Percentiles rank a stretch among this genome's conserved stretches.
Evolutionary conservation across 2,888 invertebrate genomes (phyloP).

Genomic region (Drosophila villosipedis): DNA sequence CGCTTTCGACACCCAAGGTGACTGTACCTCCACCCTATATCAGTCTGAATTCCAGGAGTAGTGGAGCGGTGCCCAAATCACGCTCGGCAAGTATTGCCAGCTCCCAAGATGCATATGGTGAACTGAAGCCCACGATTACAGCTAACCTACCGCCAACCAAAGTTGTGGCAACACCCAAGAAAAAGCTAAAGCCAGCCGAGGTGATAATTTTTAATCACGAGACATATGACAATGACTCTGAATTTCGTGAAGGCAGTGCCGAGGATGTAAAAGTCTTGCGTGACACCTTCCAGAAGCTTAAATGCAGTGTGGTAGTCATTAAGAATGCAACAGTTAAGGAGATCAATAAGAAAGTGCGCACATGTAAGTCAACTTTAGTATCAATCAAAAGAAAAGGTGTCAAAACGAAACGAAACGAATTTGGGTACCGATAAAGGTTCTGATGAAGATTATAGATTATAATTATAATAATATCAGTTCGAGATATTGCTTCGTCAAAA

Average conservation of each 20-base stretch:
- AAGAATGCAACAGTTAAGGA: constrained; percentile 76
- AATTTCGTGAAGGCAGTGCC: constrained; percentile 77
- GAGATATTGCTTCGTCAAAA: no score
- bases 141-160: background rate
- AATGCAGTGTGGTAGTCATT: constrained; percentile 74
- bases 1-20: constrained; percentile 25
- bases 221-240: constrained; percentile 76
- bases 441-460: no score
- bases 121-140: constrained; percentile 1
- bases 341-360: constrained; percentile 70
- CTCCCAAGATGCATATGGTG: constrained; percentile 40
- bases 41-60: constrained; percentile 28
- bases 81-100: constrained; percentile 12
- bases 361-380: constrained; percentile 71
- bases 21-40: background rate
- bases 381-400: background rate
- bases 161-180: constrained; percentile 10
- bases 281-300: constrained; percentile 72
- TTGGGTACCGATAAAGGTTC: no score
- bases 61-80: constrained; percentile 36
- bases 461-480: no score
- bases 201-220: constrained; percentile 83
- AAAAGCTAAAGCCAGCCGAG: constrained; percentile 77
- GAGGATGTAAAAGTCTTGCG: constrained; percentile 79
- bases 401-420: no score